Base-by-base conservation (phyloP, 2,113 vertebrate genomes). In the Salvator merianae region DNA sequence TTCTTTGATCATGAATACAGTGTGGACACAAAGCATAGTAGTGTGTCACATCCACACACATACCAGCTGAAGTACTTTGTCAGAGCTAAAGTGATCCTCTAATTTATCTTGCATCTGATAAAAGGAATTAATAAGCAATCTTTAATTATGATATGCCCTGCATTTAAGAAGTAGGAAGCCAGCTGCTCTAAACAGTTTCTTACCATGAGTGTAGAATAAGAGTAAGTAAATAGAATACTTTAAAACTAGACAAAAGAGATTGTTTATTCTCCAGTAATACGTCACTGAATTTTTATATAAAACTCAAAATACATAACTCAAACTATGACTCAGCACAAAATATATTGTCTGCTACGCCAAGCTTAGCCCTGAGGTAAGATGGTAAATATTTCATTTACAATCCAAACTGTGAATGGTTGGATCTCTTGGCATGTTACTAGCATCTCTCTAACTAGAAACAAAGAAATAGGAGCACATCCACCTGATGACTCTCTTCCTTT, bases 371-470 rank as follows among this genome's bases (percentile, higher is more conserved):
- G 84, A 59, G 86, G n/a, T 30, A 66, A 69, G 68, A 55, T 73
- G 38, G 81, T 79, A 65, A 90, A 85, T 92, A 59, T 81, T 9
- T 75, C 81, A 81, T 89, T 90, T 84, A 84, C 81, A 85, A 28
- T 80, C 79, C 86, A 90, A 90, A 93, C 91, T 84, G 89, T 84
- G 85, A 74, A 70, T 12, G 50, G 77, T 81, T 88, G 81, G 92
- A 69, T 10, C 73, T 83, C 84, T 83, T 84, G 88, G 73, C 1
- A 32, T 69, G 80, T 73, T 77, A 65, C 55, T 63, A 90, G 79
- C 76, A n/a, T n/a, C n/a, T n/a, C 77, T 69, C 79, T 83, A n/a
- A 12, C 13, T 0, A 43, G 9, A 1, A 66, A 30, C 12, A 3
- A 43, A 71, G 38, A 30, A 22, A 79, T 79, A 32, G 5, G 50